phyloP scores from a whole-genome alignment of 2,888 invertebrate species.

The Nymphalis polychloros region DNA sequence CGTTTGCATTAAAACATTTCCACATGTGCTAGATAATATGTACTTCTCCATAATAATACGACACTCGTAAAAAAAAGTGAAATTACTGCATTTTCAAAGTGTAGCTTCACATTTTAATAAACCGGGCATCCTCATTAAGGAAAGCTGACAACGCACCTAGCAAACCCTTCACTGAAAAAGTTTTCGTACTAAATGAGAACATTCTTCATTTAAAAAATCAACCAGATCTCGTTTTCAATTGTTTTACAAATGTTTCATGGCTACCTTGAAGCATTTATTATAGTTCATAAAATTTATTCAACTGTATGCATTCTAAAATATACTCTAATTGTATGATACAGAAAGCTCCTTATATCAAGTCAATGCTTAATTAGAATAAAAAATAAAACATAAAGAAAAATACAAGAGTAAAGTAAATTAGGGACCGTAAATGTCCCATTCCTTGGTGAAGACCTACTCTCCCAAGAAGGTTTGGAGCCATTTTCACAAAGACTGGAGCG shows the following conservation, averaged over 20 bases:
- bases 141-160: constrained; percentile 27
- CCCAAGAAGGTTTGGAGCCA: no score
- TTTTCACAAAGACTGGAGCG: no score
- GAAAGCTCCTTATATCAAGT: neutral
- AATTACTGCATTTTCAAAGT: constrained; percentile 1
- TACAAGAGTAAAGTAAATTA: no score
- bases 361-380: neutral
- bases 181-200: constrained; percentile 27
- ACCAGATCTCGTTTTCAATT: constrained; percentile 23
- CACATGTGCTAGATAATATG: neutral
- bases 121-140: constrained; percentile 30
- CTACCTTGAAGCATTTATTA: constrained; percentile 15
- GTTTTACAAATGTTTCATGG: constrained; percentile 15
- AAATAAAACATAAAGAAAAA: neutral
- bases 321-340: neutral
- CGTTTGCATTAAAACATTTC: neutral
- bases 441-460: no score
- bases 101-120: constrained; percentile 5
- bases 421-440: no score
- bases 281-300: constrained; percentile 11
- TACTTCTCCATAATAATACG: constrained; percentile 4
- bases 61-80: constrained; percentile 7
- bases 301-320: constrained; percentile 8
- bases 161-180: constrained; percentile 26
- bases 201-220: constrained; percentile 27